Percentiles rank a stretch among this genome's conserved stretches.
These are phyloP conservation scores for Molossus alvarezi DNA, from an alignment of 2,797 vertebrate species.

Conservation along the genomic window DNA sequence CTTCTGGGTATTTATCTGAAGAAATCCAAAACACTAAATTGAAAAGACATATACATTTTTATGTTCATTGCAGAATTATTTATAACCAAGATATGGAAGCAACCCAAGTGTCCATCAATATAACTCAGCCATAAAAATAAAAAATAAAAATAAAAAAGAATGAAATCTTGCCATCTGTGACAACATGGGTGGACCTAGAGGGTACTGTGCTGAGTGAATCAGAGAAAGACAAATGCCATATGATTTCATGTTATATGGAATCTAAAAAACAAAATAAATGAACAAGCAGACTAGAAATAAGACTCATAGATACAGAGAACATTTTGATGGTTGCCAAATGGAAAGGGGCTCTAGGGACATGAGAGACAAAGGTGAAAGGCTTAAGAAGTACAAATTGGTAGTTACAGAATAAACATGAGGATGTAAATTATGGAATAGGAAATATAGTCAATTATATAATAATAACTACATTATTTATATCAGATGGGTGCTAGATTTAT, in stretches of 20 bases:
- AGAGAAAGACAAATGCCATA: not conserved
- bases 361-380: not conserved
- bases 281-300: not conserved
- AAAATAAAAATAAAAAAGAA: not conserved
- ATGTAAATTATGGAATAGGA: not conserved
- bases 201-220: not conserved
- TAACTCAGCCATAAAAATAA: not conserved
- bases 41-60: not conserved
- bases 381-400: not conserved
- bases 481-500: not conserved
- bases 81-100: too few species aligned
- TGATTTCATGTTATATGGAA: not conserved
- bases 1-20: not conserved
- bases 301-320: not conserved
- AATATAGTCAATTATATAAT: not conserved
- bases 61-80: not conserved
- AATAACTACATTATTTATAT: not conserved
- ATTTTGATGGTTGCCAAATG: not conserved
- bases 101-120: not conserved
- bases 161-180: not conserved
- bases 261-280: not conserved
- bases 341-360: not conserved
- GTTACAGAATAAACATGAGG: not conserved
- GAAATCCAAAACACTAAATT: not conserved
- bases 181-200: not conserved